Evolutionary conservation across 2,888 invertebrate genomes (phyloP).

Genomic region (Esperia sulphurella): DNA sequence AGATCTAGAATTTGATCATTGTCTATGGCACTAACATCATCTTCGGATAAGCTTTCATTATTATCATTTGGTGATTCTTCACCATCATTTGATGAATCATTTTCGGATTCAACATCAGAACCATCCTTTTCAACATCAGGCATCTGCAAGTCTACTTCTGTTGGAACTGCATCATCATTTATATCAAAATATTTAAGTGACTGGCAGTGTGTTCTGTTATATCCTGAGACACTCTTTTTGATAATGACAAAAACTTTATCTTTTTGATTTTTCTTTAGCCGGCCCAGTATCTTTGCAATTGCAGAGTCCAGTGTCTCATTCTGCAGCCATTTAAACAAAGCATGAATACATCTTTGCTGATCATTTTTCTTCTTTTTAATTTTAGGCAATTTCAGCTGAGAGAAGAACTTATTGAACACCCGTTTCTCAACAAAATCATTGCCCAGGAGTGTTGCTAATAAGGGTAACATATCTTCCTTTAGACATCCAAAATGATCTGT

Average conservation of each 20-base stretch:
- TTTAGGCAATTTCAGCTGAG: conserved; percentile 80
- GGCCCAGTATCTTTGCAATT: conserved; percentile 81
- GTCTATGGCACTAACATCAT: conserved; percentile 22
- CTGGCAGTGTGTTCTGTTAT: conserved; percentile 77
- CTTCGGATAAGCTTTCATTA: conserved; percentile 16
- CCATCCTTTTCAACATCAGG: conserved; percentile 19
- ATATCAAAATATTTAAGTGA: conserved; percentile 80
- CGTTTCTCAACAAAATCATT: conserved; percentile 90
- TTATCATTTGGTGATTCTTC: conserved; percentile 17
- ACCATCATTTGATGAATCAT: conserved; percentile 19
- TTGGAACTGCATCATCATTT: conserved; percentile 6
- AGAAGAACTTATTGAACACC: conserved; percentile 85
- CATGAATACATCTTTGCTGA: conserved; percentile 84
- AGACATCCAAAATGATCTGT: conserved; percentile 82
- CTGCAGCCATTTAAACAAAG: conserved; percentile 87
- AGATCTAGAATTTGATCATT: conserved; percentile 36
- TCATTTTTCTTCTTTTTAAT: conserved; percentile 74
- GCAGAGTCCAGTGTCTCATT: conserved; percentile 85
- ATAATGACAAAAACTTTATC: conserved; percentile 77
- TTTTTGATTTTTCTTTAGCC: conserved; percentile 78
- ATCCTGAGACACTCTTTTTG: conserved; percentile 81
- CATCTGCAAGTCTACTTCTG: conserved; percentile 16
- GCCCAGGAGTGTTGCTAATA: conserved; percentile 90
- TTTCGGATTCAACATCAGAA: conserved; percentile 21
- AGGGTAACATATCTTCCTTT: conserved; percentile 83